phyloP scores from a whole-genome alignment of 2,113 vertebrate species.

The Malurus melanocephalus region DNA sequence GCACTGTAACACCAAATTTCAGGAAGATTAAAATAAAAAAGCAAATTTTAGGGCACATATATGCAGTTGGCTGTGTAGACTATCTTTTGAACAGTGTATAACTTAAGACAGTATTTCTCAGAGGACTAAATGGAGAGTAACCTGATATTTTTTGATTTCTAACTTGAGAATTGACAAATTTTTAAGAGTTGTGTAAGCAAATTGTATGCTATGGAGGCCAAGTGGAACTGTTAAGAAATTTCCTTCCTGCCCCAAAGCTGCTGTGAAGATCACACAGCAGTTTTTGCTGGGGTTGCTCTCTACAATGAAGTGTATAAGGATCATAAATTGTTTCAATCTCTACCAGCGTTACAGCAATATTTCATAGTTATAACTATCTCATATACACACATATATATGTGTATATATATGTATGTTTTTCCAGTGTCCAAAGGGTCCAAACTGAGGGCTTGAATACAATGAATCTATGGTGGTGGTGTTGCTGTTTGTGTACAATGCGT shows the following conservation, averaged over 20 bases:
- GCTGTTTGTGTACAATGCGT: background rate
- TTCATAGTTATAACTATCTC: background rate
- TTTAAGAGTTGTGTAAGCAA: background rate
- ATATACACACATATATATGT: background rate
- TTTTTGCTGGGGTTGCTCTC: background rate
- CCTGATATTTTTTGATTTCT: background rate
- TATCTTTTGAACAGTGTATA: background rate
- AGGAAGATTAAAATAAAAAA: background rate
- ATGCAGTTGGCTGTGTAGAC: background rate
- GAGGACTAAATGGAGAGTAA: background rate
- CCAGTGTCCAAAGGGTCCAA: background rate
- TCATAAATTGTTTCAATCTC: background rate
- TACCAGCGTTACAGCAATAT: background rate
- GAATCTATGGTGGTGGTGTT: background rate
- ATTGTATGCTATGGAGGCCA: background rate
- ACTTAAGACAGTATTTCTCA: background rate
- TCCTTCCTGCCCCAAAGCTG: background rate
- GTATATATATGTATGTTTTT: background rate
- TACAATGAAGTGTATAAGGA: background rate
- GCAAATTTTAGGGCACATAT: background rate
- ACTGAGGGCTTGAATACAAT: background rate
- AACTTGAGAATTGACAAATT: background rate
- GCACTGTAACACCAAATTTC: background rate
- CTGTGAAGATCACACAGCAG: background rate
- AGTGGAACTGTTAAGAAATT: background rate